Base-by-base conservation (phyloP, 2,888 invertebrate species). In the Allophyes oxyacanthae region DNA sequence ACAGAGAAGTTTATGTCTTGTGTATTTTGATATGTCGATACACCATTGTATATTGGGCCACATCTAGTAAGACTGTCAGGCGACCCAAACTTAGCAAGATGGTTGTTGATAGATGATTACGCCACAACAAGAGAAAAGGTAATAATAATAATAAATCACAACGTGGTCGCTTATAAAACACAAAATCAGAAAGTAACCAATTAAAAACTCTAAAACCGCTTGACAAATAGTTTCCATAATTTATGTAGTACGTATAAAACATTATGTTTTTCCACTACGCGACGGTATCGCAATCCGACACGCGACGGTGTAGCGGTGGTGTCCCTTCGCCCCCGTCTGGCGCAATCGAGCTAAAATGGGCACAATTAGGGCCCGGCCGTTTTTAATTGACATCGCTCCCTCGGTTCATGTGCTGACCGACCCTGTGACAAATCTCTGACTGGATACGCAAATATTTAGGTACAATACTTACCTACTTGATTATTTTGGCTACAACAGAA, bases 361-460 rank as follows among this genome's bases (percentile, higher is more conserved):
- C 81, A 85, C 88, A 91, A 91, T 91, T 91, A 90, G 83, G 81
- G 76, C 77, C 77, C 79, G 81, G 78, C 79, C 82, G 82, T 78
- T 84, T 87, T 88, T 91, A 91, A 91, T 91, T 91, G 91, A 89
- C 88, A 83, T 81, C 75, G 79, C 82, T 85, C 84, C 79, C 81
- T 79, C 73, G 72, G 53, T 55, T 61, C 72, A 62, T 71, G 58
- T 61, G 53, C 53, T 59, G 56, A 54, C 57, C 52, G 72, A 72
- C 74, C 68, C 75, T 60, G 64, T 40, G 66, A 70, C 77, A 66
- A 79, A 79, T 82, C 75, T 78, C 57, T 51, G 49, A 53, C 44
- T 51, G 56, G 40, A 48, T 53, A 61, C 43, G 46, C 36, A 65
- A 63, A 62, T 48, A 36, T 38, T 10, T 44, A 49, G 33, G 20